Conservation (phyloP, 2,113 vertebrate genomes). For the Junco hyemalis region DNA sequence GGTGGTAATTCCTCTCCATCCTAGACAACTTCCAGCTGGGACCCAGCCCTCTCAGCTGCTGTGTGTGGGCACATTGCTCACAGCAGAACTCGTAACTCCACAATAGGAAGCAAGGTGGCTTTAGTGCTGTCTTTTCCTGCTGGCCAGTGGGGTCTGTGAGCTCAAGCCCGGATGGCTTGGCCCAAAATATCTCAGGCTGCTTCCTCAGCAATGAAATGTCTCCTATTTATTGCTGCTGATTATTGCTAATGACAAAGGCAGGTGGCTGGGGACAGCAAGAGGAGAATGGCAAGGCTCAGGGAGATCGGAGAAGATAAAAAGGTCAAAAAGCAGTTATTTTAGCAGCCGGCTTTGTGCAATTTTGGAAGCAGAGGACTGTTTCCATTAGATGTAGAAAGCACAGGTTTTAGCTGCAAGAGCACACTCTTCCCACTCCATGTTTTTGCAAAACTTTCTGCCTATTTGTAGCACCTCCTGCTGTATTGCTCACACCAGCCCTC, state of each 20-base stretch:
- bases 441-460: constrained; percentile 67
- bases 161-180: not conserved
- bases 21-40: not conserved
- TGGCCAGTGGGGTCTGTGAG: not conserved
- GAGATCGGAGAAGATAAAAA: constrained; percentile 23
- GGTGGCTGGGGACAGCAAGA: not conserved
- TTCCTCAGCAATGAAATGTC: constrained; percentile 25
- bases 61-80: not conserved
- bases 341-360: not conserved
- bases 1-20: not conserved
- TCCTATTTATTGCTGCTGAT: constrained; percentile 54
- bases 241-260: constrained; percentile 45
- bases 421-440: constrained; percentile 56
- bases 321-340: constrained; percentile 49
- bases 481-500: constrained; percentile 61
- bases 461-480: constrained; percentile 67
- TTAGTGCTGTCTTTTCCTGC: not conserved
- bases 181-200: constrained; percentile 29
- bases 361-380: constrained; percentile 52
- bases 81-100: not conserved
- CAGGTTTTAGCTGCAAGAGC: constrained; percentile 54
- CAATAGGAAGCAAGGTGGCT: not conserved
- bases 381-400: constrained; percentile 19
- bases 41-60: not conserved
- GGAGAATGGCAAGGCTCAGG: not conserved